Conservation (phyloP, 2,888 invertebrate genomes). For the Ormyrus pomaceus region DNA sequence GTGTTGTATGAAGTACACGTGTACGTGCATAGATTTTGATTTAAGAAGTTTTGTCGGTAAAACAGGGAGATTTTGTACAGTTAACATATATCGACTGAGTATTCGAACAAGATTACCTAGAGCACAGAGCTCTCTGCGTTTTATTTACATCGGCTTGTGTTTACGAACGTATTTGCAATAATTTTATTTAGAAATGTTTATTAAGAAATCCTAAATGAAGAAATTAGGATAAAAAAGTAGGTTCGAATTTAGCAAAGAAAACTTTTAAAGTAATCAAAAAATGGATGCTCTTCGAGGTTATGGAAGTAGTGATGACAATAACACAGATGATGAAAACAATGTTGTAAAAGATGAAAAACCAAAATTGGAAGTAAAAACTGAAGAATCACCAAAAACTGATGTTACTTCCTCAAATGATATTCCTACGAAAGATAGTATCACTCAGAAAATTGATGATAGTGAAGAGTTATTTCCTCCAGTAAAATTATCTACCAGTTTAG, state of each 20-base stretch:
- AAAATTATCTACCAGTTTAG: slow-evolving; percentile 38
- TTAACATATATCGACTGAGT: too few species aligned
- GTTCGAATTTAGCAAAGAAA: too few species aligned
- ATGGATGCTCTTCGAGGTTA: slow-evolving; percentile 88
- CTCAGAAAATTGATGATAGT: not conserved
- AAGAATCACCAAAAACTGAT: slow-evolving; percentile 6
- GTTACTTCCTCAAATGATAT: too few species aligned
- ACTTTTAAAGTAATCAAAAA: slow-evolving; percentile 53
- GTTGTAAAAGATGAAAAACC: slow-evolving; percentile 62
- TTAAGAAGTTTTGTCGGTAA: too few species aligned
- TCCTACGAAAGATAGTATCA: too few species aligned
- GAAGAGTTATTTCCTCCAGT: not conserved
- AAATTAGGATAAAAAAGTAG: too few species aligned
- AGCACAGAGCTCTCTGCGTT: not conserved
- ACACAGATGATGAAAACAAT: slow-evolving; percentile 78
- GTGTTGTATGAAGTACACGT: too few species aligned
- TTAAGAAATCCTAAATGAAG: too few species aligned
- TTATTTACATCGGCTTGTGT: slow-evolving; percentile 3
- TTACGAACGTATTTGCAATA: not conserved
- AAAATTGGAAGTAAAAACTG: slow-evolving; percentile 1
- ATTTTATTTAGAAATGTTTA: too few species aligned
- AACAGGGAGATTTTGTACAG: too few species aligned
- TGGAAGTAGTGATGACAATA: slow-evolving; percentile 78
- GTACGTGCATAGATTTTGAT: too few species aligned
- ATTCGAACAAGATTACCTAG: too few species aligned